Percentiles rank a stretch among this genome's conserved stretches.
These are phyloP conservation scores for Argentina silus DNA, from an alignment of 2,797 vertebrate genomes.

Conservation along the genomic window DNA sequence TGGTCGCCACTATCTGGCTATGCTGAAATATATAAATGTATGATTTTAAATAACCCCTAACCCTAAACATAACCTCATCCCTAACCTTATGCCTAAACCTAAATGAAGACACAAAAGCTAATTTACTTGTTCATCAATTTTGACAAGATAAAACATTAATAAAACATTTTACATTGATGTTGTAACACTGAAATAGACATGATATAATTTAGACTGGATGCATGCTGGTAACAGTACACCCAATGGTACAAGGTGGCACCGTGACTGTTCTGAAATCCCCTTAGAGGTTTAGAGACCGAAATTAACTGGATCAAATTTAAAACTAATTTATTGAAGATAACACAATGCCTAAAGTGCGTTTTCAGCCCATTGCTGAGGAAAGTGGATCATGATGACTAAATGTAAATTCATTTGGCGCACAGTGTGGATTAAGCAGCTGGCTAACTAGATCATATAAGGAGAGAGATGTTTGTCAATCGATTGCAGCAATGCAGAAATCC, in stretches of 20 bases:
- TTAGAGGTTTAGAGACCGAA: neutral
- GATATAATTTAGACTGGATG: neutral
- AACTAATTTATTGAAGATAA: constrained; percentile 48
- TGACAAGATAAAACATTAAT: too few relatives aligned
- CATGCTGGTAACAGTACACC: neutral
- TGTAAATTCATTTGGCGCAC: constrained; percentile 59
- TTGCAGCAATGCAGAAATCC: constrained; percentile 7
- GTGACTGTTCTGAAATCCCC: constrained; percentile 10
- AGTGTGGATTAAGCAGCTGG: constrained; percentile 36
- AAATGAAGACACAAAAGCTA: too few relatives aligned
- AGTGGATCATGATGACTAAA: constrained; percentile 54
- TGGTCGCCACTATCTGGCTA: neutral
- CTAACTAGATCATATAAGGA: constrained; percentile 12
- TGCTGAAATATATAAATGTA: too few relatives aligned
- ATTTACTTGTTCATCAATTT: too few relatives aligned
- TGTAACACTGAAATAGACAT: neutral
- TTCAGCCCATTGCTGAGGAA: constrained; percentile 49
- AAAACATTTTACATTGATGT: too few relatives aligned
- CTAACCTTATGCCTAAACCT: too few relatives aligned
- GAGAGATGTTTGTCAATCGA: constrained; percentile 10
- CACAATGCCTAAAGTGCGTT: constrained; percentile 47
- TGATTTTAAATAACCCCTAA: too few relatives aligned
- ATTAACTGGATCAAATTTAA: constrained; percentile 38
- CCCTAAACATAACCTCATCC: too few relatives aligned
- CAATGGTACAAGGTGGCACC: neutral